Base-by-base conservation (phyloP, 2,113 vertebrate species). In the Muscicapa adusta region DNA sequence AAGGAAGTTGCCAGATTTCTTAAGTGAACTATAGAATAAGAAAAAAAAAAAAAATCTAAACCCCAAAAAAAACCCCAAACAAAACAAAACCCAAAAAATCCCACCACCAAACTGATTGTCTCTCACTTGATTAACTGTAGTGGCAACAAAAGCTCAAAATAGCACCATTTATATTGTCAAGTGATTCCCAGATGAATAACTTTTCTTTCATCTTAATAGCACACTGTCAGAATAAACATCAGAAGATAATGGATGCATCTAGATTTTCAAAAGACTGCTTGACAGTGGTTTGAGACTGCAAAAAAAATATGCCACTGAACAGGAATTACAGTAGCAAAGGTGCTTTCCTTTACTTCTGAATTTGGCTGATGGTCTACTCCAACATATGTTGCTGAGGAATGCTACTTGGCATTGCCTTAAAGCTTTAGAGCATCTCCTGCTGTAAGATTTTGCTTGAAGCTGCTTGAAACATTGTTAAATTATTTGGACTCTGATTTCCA, bases 101-200 rank as follows among this genome's bases (percentile, higher is more conserved):
- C 50, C 50, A 38, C 7, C 57, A 63, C 7, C 17, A 75, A 85
- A 58, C 31, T 38, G 48, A 75, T 62, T 79, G 36, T 18, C 22
- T 88, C 34, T 94, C 63, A 51, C 71, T 93, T 96, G 93, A 96
- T 96, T 96, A 97, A 96, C 84, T 93, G 80, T 92, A 85, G 73
- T 70, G 72, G 70, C 91, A 96, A 96, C 65, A 96, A 89, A 84
- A 93, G 53, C 80, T 48, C 45, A 62, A 92, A 96, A 92, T 70
- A 96, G 68, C 54, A 90, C 48, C 71, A 92, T 93, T 97, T 92
- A 88, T 94, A 89, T 77, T 95, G 90, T 94, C 95, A 95, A 85
- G 36, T 86, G 57, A 88, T 88, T 93, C 88, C 72, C 87, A 75
- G 74, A 93, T 81, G 83, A 92, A 67, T 85, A 95, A 93, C 58